phyloP scores from a whole-genome alignment of 2,888 invertebrate species.

The Hylaea fasciaria region DNA sequence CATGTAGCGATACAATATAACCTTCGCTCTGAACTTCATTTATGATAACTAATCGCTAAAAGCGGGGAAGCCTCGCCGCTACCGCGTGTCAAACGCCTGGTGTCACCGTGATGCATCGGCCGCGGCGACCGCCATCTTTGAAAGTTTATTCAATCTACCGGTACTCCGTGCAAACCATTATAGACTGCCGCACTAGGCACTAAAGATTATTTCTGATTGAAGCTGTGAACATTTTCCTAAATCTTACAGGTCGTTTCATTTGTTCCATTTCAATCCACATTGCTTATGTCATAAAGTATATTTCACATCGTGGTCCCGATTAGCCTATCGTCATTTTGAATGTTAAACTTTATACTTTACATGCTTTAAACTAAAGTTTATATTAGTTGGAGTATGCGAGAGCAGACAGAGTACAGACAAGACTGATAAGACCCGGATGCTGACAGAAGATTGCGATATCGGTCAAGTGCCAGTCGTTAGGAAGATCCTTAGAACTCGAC shows the following conservation, averaged over 20 bases:
- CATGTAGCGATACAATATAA: constrained; percentile 8
- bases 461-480: constrained; percentile 33
- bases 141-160: no score
- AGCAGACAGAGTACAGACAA: constrained; percentile 56
- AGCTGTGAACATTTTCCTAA: not conserved
- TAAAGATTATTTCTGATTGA: not conserved
- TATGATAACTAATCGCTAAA: constrained; percentile 17
- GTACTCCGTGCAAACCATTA: not conserved
- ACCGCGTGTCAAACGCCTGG: constrained; percentile 47
- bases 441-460: constrained; percentile 35
- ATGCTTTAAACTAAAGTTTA: constrained; percentile 2
- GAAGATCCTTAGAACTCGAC: constrained; percentile 3
- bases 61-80: constrained; percentile 40
- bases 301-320: not conserved
- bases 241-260: not conserved
- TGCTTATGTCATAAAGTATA: not conserved
- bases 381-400: constrained; percentile 11
- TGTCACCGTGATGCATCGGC: constrained; percentile 46
- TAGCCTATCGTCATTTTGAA: constrained; percentile 1
- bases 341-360: constrained; percentile 5
- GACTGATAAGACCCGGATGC: constrained; percentile 57
- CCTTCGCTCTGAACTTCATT: constrained; percentile 4
- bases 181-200: not conserved
- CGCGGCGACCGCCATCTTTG: constrained; percentile 7
- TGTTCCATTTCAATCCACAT: not conserved